Evolutionary conservation across 1,140 invertebrate species (phyloP).

Genomic region (Thaumatotibia leucotreta): DNA sequence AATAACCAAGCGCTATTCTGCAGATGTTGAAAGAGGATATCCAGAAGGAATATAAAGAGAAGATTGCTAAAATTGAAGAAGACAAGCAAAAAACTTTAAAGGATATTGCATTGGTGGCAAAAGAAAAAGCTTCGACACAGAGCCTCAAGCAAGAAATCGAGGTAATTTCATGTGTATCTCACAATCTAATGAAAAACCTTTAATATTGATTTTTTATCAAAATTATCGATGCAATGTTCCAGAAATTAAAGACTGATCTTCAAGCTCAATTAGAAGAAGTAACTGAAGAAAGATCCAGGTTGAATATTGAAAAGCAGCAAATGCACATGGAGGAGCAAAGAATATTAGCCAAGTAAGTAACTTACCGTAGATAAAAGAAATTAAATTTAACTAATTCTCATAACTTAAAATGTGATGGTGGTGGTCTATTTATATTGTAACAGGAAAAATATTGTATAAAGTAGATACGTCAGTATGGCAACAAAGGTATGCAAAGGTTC

Average conservation of each 20-base stretch:
- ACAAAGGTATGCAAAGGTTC: not conserved
- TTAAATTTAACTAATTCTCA: too few species aligned
- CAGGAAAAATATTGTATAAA: too few species aligned
- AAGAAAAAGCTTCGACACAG: conserved; percentile 60
- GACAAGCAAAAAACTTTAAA: conserved; percentile 52
- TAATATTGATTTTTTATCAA: conserved; percentile 8
- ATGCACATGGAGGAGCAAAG: conserved; percentile 65
- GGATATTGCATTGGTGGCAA: conserved; percentile 47
- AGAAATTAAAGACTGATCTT: conserved; percentile 68
- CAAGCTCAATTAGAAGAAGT: conserved; percentile 64
- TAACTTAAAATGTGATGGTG: too few species aligned
- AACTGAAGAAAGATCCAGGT: conserved; percentile 53
- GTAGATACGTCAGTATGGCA: not conserved
- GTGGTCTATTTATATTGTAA: too few species aligned
- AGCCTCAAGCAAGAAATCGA: conserved; percentile 61
- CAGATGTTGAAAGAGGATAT: conserved; percentile 61
- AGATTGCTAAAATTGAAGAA: conserved; percentile 58
- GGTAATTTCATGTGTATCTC: conserved; percentile 29
- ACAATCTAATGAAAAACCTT: not conserved
- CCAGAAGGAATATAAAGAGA: conserved; percentile 63
- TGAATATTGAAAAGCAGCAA: conserved; percentile 62
- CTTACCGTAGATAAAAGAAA: too few species aligned
- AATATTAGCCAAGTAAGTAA: conserved; percentile 57
- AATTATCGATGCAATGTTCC: conserved; percentile 20
- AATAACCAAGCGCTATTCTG: conserved; percentile 12